Evolutionary conservation across 92 coral and sea anemone species (phyloP).

Genomic region (Epizoanthus ramosus): DNA sequence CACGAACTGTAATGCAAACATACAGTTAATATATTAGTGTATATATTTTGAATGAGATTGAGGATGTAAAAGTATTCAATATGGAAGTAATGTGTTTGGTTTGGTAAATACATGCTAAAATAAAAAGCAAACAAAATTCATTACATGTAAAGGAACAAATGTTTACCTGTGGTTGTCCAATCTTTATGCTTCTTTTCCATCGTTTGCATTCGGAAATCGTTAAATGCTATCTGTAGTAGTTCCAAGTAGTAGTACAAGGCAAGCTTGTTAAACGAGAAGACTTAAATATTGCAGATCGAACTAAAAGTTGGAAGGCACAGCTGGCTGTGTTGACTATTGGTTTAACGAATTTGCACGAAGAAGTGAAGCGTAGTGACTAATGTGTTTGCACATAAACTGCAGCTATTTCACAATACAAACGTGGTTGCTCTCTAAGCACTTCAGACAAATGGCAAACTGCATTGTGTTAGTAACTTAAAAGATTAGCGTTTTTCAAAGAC

Average conservation of each 20-base stretch:
- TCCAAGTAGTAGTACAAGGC: neutral
- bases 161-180: conserved; percentile 27
- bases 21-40: neutral
- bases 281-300: too few relatives aligned
- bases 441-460: neutral
- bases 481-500: conserved; percentile 1
- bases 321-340: neutral
- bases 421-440: conserved; percentile 21
- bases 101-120: neutral
- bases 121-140: neutral
- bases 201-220: neutral
- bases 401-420: neutral
- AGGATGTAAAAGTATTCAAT: neutral
- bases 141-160: neutral
- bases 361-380: neutral
- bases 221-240: neutral
- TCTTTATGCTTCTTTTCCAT: conserved; percentile 31
- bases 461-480: conserved; percentile 2
- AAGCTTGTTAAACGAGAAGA: neutral
- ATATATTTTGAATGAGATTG: neutral
- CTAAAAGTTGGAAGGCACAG: neutral
- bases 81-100: neutral
- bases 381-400: conserved; percentile 3
- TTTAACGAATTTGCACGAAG: conserved; percentile 1
- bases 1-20: conserved; percentile 56